Conservation (phyloP, 2,113 vertebrate species). For the Vulpes ferrilata region DNA sequence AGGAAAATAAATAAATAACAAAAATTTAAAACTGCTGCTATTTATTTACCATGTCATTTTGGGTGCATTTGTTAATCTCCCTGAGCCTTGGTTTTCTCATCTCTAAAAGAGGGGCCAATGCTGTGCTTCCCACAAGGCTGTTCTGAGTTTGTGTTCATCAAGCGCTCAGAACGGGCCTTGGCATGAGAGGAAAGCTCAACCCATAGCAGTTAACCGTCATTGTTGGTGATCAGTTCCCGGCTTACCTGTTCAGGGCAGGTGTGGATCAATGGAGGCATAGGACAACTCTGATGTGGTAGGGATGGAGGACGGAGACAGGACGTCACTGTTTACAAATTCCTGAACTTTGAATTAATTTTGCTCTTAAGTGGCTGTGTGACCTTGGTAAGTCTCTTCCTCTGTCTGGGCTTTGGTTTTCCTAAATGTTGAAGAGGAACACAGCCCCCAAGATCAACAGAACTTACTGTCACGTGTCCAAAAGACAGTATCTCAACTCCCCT, state of each 20-base stretch:
- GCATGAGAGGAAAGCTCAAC: background rate
- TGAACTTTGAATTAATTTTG: background rate
- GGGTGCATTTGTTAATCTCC: background rate
- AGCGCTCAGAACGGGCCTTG: background rate
- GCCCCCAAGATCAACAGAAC: background rate
- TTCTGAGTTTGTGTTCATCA: background rate
- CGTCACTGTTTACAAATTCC: background rate
- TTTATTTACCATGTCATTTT: background rate
- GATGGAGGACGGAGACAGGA: background rate
- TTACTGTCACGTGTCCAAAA: background rate
- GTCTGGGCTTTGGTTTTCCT: background rate
- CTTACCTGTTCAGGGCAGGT: background rate
- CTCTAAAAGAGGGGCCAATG: background rate
- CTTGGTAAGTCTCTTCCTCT: background rate
- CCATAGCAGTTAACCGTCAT: background rate
- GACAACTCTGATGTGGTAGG: too few species aligned
- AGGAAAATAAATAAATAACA: background rate
- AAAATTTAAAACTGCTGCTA: background rate
- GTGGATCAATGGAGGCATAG: background rate
- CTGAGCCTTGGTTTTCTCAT: background rate
- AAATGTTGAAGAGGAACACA: background rate
- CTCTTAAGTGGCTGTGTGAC: background rate
- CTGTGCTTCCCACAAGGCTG: background rate
- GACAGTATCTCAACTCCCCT: background rate
- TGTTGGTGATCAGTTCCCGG: background rate